A percentile compares a stretch with the other conserved stretches of the same genome.
phyloP scores from a whole-genome alignment of 2,113 vertebrate genomes.

The Hepsetus odoe region DNA sequence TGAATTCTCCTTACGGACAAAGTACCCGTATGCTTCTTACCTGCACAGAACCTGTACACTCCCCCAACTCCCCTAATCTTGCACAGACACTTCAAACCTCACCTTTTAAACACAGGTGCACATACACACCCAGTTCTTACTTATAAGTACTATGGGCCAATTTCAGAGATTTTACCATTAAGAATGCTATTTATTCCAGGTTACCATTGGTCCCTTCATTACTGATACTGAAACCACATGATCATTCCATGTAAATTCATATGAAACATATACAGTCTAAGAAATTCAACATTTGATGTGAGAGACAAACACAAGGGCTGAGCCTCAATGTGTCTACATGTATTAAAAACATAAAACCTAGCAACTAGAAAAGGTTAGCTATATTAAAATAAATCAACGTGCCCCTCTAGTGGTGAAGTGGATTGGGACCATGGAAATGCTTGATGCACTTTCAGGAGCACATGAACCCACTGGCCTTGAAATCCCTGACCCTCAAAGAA shows the following conservation, averaged over 20 bases:
- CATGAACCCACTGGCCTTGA: conserved; percentile 9
- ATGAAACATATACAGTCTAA: background rate
- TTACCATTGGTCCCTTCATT: too few relatives aligned
- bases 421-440: background rate
- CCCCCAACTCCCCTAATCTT: background rate
- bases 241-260: background rate
- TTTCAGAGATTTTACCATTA: too few relatives aligned
- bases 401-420: conserved; percentile 38
- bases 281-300: background rate
- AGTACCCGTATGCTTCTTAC: conserved; percentile 43
- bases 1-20: conserved; percentile 36
- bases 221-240: background rate
- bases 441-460: background rate
- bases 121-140: background rate
- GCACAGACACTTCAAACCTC: conserved; percentile 14
- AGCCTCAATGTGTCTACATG: background rate
- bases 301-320: background rate
- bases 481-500: conserved; percentile 11
- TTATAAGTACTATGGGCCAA: too few relatives aligned
- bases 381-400: background rate
- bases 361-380: background rate
- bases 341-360: background rate
- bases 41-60: conserved; percentile 41
- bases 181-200: too few relatives aligned
- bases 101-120: background rate